A percentile compares a stretch with the other conserved stretches of the same genome.
phyloP scores from a whole-genome alignment of 2,888 invertebrate genomes.

The Ashinkailepas kermadecensis region DNA sequence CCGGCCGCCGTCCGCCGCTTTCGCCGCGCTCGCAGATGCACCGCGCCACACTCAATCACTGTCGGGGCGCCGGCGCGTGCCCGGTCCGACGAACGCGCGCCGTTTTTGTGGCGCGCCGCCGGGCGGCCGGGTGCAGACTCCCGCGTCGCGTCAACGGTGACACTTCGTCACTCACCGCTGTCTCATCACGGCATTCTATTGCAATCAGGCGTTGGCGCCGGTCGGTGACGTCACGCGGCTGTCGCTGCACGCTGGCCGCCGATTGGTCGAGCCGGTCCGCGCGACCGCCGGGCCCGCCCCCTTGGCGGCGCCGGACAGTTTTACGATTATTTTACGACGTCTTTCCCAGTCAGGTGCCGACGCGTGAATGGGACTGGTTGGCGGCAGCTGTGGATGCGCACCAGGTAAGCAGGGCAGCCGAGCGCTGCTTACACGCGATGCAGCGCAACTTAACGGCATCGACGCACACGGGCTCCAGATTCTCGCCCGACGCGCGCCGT shows the following conservation, averaged over 20 bases:
- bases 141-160: too few species aligned
- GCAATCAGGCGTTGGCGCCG: too few species aligned
- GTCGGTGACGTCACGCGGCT: too few species aligned
- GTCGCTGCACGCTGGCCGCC: neutral
- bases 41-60: too few species aligned
- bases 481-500: neutral
- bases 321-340: conserved; percentile 21
- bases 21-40: too few species aligned
- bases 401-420: neutral
- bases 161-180: too few species aligned
- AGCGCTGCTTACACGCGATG: neutral
- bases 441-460: neutral
- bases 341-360: neutral
- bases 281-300: neutral
- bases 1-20: too few species aligned
- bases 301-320: neutral
- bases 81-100: too few species aligned
- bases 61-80: too few species aligned
- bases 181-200: too few species aligned
- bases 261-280: neutral
- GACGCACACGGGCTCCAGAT: neutral
- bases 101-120: too few species aligned
- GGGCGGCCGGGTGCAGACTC: too few species aligned
- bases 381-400: neutral
- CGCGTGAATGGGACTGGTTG: neutral